phyloP scores from a whole-genome alignment of 2,113 vertebrate genomes.

The Cnemophilus loriae region DNA sequence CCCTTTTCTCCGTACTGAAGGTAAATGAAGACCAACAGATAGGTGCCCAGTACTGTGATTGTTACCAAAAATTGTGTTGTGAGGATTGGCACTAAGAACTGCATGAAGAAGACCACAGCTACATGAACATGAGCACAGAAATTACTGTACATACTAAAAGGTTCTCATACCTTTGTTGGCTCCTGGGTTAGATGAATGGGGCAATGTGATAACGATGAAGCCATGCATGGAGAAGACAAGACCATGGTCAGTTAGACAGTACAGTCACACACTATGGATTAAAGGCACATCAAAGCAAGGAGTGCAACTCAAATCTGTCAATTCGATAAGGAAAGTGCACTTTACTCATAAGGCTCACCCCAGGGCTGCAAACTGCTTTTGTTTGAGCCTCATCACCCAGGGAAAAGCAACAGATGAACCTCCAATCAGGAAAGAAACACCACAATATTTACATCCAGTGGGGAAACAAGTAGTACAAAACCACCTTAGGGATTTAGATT shows the following conservation, averaged over 20 bases:
- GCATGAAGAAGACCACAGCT: not conserved
- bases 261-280: not conserved
- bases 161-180: conserved; percentile 75
- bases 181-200: conserved; percentile 71
- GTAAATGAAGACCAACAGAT: not conserved
- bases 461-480: not conserved
- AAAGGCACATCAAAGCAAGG: conserved; percentile 28
- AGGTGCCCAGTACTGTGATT: not conserved
- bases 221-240: conserved; percentile 76
- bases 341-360: not conserved
- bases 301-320: not conserved
- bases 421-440: not conserved
- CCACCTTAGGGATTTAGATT: not conserved
- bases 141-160: not conserved
- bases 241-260: conserved; percentile 49
- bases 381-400: not conserved
- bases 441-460: not conserved
- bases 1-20: not conserved
- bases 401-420: not conserved
- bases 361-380: not conserved
- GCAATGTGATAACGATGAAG: conserved; percentile 64
- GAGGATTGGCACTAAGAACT: not conserved
- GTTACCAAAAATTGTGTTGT: not conserved
- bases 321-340: not conserved
- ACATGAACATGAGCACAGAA: not conserved